A percentile compares a stretch with the other conserved stretches of the same genome.
Conservation (phyloP, 2,888 invertebrate genomes). For the Tipula unca region DNA sequence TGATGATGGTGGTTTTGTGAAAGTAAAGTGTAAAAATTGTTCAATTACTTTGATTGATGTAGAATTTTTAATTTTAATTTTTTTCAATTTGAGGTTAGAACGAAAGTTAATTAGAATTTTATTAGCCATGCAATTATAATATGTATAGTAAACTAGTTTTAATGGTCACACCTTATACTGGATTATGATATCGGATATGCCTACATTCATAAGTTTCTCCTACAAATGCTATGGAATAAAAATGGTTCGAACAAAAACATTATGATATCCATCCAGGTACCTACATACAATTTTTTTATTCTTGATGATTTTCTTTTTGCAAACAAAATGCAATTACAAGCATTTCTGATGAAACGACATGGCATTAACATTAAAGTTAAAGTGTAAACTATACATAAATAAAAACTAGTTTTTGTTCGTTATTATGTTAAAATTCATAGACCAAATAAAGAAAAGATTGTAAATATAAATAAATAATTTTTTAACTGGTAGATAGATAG, state of each 20-base stretch:
- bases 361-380: not conserved
- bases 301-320: not conserved
- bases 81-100: not conserved
- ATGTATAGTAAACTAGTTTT: not conserved
- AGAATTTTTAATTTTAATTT: not conserved
- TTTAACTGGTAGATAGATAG: not conserved
- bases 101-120: slow-evolving; percentile 3
- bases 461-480: not conserved
- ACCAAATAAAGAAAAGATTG: not conserved
- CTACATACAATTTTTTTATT: not conserved
- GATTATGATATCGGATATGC: not conserved
- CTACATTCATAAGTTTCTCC: not conserved
- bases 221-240: not conserved
- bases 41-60: slow-evolving; percentile 2
- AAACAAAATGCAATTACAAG: not conserved
- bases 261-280: not conserved
- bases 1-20: not conserved
- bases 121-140: not conserved
- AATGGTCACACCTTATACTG: not conserved
- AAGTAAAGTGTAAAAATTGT: slow-evolving; percentile 2
- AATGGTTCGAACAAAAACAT: not conserved
- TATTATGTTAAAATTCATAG: not conserved
- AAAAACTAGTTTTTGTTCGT: not conserved
- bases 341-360: not conserved
- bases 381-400: not conserved